Evolutionary conservation across 37 sponge, comb jelly and placozoan species (phyloP).

Genomic region (Diacarnus erythraeanus): DNA sequence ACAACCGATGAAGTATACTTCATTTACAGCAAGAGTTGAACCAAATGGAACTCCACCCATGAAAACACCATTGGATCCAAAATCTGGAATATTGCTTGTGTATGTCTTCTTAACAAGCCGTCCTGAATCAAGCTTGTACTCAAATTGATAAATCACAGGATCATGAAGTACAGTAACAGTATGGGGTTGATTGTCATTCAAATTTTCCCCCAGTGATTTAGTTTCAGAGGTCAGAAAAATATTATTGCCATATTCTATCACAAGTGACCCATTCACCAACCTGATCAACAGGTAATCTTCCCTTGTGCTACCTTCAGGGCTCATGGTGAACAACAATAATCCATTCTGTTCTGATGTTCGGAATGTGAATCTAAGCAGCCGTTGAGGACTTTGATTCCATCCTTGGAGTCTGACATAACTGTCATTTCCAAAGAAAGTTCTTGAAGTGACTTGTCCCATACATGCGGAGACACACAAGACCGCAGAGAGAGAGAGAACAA

Average conservation of each 20-base stretch:
- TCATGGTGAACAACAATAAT: constrained; percentile 10
- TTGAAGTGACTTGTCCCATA: not conserved
- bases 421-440: constrained; percentile 20
- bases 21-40: not conserved
- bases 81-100: not conserved
- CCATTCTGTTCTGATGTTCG: constrained; percentile 18
- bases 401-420: constrained; percentile 18
- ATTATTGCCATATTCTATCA: not conserved
- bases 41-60: constrained; percentile 21
- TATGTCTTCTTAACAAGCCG: not conserved
- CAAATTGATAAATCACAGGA: not conserved
- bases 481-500: too few relatives aligned
- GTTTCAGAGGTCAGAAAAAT: not conserved
- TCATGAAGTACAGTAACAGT: not conserved
- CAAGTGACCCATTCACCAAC: not conserved
- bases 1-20: constrained; percentile 7
- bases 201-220: not conserved
- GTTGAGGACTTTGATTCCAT: constrained; percentile 4
- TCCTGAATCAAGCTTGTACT: not conserved
- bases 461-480: not conserved
- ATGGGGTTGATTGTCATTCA: constrained; percentile 34
- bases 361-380: constrained; percentile 13
- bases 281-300: not conserved
- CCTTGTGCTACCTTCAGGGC: not conserved
- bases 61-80: constrained; percentile 7